Base-by-base conservation (phyloP, 2,797 vertebrate genomes). In the Syndactyla subalaris region DNA sequence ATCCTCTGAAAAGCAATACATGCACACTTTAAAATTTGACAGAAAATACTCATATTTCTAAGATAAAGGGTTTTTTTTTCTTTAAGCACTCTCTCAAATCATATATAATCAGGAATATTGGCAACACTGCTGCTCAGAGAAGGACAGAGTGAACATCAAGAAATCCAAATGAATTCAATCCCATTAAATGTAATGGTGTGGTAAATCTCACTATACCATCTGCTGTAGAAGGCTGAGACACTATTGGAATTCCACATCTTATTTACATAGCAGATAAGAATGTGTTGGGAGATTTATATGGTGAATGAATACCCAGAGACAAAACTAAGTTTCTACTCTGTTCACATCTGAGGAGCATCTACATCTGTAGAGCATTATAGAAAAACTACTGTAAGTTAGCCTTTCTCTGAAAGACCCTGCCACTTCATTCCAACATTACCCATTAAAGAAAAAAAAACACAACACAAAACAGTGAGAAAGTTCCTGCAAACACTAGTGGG, bases 171-270 rank as follows among this genome's bases (percentile, higher is more conserved):
- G 97, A 98, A 98, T 98, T 98, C 98, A 97, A 98, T 98, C 98
- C 98, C 98, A 98, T 98, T 98, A 98, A 98, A 98, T 95, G 98
- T 98, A 98, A 98, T 98, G 98, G 98, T 98, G 98, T 98, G 98
- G 98, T 98, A 98, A 98, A 98, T 98, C 98, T 98, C 98, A 96
- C 97, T 94, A 94, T 97, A 98, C 98, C 98, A 98, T 98, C 98
- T 98, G 98, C 97, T 97, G 95, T 97, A 95, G 97, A 98, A 97
- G 96, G 96, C 96, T 97, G 97, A 98, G 97, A 97, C 98, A 97
- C 98, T 98, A 97, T 97, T 98, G 98, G 98, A 98, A 98, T 98
- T 98, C 97, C 97, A 98, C 98, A 98, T 98, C 98, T 98, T 98
- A 98, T 98, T 98, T 98, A 98, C 98, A 98, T 98, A 98, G 97